Evolutionary conservation across 2,113 vertebrate genomes (phyloP).

Genomic region (Propithecus coquereli): DNA sequence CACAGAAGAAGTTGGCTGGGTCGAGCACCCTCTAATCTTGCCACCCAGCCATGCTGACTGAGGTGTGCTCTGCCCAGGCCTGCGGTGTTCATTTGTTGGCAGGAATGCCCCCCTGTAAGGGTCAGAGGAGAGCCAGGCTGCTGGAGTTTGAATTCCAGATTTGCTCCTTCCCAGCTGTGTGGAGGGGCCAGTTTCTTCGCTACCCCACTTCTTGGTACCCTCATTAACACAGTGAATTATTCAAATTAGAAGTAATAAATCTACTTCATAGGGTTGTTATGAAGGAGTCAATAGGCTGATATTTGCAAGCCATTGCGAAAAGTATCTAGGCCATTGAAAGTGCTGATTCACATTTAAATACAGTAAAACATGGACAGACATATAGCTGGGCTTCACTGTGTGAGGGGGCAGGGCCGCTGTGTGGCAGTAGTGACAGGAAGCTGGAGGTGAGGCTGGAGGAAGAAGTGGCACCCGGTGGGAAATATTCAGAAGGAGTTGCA

Average conservation of each 20-base stretch:
- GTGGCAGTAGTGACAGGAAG: not conserved
- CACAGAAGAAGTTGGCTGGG: not conserved
- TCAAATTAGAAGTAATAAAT: not conserved
- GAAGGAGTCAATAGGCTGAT: not conserved
- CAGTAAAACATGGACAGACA: not conserved
- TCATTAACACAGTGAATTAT: not conserved
- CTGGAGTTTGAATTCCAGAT: not conserved
- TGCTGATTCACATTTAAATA: too few species aligned
- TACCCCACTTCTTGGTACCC: not conserved
- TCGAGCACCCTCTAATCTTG: not conserved
- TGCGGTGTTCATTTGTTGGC: not conserved
- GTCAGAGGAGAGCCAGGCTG: not conserved
- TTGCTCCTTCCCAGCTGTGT: not conserved
- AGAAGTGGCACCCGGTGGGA: not conserved
- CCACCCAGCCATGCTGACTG: rapidly evolving
- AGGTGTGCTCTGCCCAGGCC: not conserved
- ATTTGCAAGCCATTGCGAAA: not conserved
- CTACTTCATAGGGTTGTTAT: not conserved
- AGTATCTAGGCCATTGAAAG: not conserved
- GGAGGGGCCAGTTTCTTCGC: not conserved
- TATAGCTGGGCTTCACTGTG: not conserved
- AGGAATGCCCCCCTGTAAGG: not conserved
- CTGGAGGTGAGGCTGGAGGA: not conserved
- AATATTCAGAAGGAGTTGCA: not conserved
- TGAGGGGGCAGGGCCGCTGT: not conserved